phyloP scores from a whole-genome alignment of 2,888 invertebrate genomes.

The Andrena haemorrhoa region DNA sequence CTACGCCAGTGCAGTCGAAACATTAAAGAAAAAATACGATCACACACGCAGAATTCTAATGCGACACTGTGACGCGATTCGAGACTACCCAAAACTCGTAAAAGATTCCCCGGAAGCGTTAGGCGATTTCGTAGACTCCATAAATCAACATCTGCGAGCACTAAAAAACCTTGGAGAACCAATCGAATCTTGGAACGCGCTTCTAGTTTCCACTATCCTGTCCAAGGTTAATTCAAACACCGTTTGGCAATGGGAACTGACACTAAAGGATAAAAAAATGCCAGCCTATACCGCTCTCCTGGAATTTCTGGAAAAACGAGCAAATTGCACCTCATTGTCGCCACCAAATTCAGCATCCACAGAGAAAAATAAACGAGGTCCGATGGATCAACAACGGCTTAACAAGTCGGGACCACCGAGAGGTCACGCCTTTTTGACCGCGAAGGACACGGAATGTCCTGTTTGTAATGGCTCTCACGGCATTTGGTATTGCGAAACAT shows the following conservation, averaged over 20 bases:
- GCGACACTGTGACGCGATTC: constrained; percentile 17
- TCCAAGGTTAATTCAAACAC: constrained; percentile 12
- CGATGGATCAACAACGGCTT: background rate
- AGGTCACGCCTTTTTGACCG: too few relatives aligned
- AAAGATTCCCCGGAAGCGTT: constrained; percentile 8
- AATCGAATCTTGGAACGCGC: background rate
- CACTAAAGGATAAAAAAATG: background rate
- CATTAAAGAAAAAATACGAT: constrained; percentile 15
- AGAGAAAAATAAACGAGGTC: background rate
- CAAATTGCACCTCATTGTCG: background rate
- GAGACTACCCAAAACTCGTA: background rate
- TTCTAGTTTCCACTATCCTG: background rate
- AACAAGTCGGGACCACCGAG: too few relatives aligned
- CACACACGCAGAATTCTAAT: background rate
- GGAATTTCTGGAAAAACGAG: background rate
- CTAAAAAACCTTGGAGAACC: constrained; percentile 3
- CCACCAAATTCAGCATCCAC: background rate
- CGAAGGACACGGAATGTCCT: background rate
- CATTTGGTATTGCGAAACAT: background rate
- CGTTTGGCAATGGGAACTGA: constrained; percentile 15
- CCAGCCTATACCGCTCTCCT: background rate
- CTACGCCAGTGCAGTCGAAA: constrained; percentile 4
- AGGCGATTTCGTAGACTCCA: background rate
- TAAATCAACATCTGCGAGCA: constrained; percentile 11
- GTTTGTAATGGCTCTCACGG: background rate